Evolutionary conservation across 2,888 invertebrate species (phyloP), one percentile per base, ranked within the genome.

Genomic region (Graphium colonna): DNA sequence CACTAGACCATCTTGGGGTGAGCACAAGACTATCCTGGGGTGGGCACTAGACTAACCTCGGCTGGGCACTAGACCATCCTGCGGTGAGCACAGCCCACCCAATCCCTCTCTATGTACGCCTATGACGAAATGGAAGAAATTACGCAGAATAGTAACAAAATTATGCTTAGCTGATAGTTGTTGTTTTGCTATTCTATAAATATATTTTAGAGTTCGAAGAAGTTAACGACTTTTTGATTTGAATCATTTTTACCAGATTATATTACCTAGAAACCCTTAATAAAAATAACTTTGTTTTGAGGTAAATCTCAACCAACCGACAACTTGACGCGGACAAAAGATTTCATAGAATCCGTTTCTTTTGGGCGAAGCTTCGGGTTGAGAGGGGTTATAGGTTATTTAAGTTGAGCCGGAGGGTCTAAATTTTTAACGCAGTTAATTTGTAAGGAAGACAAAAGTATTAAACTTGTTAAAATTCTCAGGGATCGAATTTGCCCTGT

Each of bases 261-360:
- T 33, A 33, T 33, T 12, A 36, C n/a, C 12, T 36, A 4, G 36
- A 36, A 13, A n/a, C 36, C 9, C 79, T 78, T 79, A 82, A 81
- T 80, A 79, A 79, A 79, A 71, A 71, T 68, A 70, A 73, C 75
- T 76, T 80, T 80, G 77, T 79, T 79, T 78, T 73, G 65, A 62
- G 67, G 69, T 68, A 71, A 77, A 82, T 83, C 80, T 82, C 76
- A 73, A 76, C 76, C 72, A 75, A 71, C 73, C 68, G 69, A 56
- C 69, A 65, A 69, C 65, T 76, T 76, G 79, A 75, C 68, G 68
- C 62, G 66, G 69, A 78, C 71, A 75, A 77, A 82, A 80, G 75
- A 77, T 77, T 73, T 72, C 52, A 63, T 52, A 64, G 71, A 75
- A 75, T 75, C 67, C 70, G 65, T 68, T 75, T 63, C 67, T 62